Base-by-base conservation (phyloP, 2,797 vertebrate genomes). In the Neostethus bicornis region DNA sequence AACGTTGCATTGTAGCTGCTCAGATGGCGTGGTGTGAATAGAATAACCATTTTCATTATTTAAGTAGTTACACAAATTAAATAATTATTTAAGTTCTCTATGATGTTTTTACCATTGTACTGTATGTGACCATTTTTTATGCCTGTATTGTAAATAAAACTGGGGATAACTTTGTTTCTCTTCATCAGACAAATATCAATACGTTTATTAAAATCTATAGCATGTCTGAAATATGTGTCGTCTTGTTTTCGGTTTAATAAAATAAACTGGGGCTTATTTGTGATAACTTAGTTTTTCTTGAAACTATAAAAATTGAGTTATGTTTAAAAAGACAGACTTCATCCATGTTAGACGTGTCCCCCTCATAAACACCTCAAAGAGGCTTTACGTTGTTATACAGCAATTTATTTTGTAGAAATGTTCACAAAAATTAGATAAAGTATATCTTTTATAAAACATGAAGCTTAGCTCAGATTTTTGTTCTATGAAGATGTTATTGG, bases 121-220 rank as follows among this genome's bases (percentile, higher is more conserved):
- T 92, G 87, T 91, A 89, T 90, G 90, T 92, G 89, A 90, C 83
- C 45, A 84, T 86, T 87, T 88, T 61, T 56, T 64, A 90, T 91
- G 91, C 91, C 86, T 91, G 89, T 92, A 91, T 91, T 92, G 92
- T 92, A 93, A 93, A 93, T 93, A 92, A 91, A 92, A 86, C 87
- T 90, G 92, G 90, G 89, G 87, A 89, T 90, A 91, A 92, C 87
- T 87, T 85, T 86, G 84, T 87, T 91, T 90, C 85, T 89, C 88
- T 83, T 90, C 85, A 90, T 86, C n/a, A n/a, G n/a, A n/a, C n/a
- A 91, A 90, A 91, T 92, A 92, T 90, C 89, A 91, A 89, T 91
- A 92, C 91, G 90, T 93, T 88, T 91, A 92, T 92, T 93, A 93
- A 93, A 92, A 82, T 92, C 86, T 92, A 91, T 92, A 91, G 90